Evolutionary conservation across 2,797 vertebrate species (phyloP).

Genomic region (Acanthopagrus latus): DNA sequence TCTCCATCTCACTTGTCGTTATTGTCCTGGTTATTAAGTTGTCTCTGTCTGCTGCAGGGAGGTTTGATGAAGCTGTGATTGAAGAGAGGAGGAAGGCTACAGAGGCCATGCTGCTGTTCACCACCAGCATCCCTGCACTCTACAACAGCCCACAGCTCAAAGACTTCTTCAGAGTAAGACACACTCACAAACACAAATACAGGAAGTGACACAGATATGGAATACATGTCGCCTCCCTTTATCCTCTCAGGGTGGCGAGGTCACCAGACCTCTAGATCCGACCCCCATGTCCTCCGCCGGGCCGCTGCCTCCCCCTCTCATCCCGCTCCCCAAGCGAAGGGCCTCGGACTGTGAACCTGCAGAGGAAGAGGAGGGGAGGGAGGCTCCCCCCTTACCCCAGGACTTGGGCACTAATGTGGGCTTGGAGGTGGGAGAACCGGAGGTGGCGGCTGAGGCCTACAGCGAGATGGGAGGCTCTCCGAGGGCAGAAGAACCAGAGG

Average conservation of each 20-base stretch:
- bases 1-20: not conserved
- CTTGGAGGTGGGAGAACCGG: constrained; percentile 74
- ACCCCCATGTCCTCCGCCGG: constrained; percentile 51
- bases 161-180: constrained; percentile 91
- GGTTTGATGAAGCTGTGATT: constrained; percentile 92
- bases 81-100: constrained; percentile 90
- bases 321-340: constrained; percentile 86
- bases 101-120: constrained; percentile 89
- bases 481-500: constrained; percentile 56
- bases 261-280: constrained; percentile 82
- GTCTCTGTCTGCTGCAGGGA: constrained; percentile 79
- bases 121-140: constrained; percentile 89
- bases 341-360: constrained; percentile 79
- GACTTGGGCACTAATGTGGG: constrained; percentile 71
- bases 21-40: not conserved
- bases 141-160: constrained; percentile 95
- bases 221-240: not conserved
- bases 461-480: constrained; percentile 77
- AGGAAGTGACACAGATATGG: constrained; percentile 15
- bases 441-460: constrained; percentile 85
- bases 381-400: constrained; percentile 80
- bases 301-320: constrained; percentile 89
- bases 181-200: not conserved
- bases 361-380: constrained; percentile 83
- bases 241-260: constrained; percentile 87